Conservation (phyloP, 2,797 vertebrate genomes). For the Sebastes oblongus region DNA sequence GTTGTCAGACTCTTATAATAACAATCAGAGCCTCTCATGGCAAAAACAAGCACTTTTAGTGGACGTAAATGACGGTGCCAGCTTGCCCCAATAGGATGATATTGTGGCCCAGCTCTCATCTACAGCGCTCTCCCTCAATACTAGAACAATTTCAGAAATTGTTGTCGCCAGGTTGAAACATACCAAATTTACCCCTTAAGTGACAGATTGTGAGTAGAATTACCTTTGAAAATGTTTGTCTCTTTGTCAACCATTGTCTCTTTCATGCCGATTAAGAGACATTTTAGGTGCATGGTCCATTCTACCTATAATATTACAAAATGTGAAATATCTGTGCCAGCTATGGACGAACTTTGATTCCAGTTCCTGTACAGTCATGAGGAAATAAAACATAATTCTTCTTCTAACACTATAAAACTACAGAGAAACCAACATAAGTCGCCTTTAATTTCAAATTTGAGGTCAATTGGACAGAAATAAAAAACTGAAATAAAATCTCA, state of each 20-base stretch:
- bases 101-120: accelerated
- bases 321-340: neutral
- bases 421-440: neutral
- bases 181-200: no score
- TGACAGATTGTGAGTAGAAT: neutral
- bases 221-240: no score
- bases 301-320: neutral
- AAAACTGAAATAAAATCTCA: slow-evolving; percentile 7
- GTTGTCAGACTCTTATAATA: no score
- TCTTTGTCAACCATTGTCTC: neutral
- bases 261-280: neutral
- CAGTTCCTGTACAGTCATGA: neutral
- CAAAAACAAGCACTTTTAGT: no score
- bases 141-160: no score
- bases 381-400: neutral
- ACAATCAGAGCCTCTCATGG: no score
- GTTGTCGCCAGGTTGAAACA: no score
- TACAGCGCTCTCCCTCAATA: no score
- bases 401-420: neutral
- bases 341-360: neutral
- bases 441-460: slow-evolving; percentile 5
- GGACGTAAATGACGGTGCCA: no score
- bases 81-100: no score
- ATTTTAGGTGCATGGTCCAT: neutral
- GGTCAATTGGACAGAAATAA: slow-evolving; percentile 13